Conservation (phyloP, 2,797 vertebrate species). For the Melopsittacus undulatus region DNA sequence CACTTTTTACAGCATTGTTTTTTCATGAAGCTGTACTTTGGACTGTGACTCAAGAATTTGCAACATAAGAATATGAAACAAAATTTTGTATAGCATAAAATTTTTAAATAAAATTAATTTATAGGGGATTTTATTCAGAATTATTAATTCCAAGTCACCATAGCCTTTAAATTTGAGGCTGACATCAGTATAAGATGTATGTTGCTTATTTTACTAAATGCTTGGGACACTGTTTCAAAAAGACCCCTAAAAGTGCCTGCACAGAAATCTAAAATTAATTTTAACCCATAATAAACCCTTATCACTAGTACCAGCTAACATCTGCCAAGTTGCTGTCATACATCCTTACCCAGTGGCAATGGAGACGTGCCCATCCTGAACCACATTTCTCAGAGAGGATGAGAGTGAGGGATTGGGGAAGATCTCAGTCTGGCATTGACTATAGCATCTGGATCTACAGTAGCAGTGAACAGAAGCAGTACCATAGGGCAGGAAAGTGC, state of each 20-base stretch:
- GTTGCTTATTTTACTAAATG: background rate
- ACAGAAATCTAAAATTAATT: background rate
- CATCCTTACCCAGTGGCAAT: background rate
- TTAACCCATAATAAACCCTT: background rate
- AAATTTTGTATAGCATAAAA: background rate
- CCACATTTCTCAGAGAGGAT: background rate
- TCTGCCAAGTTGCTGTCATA: fast-evolving
- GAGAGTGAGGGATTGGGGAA: fast-evolving
- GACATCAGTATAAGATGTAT: background rate
- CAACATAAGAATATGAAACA: background rate
- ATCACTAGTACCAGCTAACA: background rate
- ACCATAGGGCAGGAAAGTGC: fast-evolving
- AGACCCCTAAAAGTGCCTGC: background rate
- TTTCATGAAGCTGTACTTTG: background rate
- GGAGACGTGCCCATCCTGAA: background rate
- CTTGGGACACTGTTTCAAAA: background rate
- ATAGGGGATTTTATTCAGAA: background rate
- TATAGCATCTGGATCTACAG: background rate
- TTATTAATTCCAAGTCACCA: background rate
- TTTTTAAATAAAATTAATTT: background rate
- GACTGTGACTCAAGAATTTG: background rate
- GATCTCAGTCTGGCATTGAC: background rate
- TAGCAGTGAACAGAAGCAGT: background rate
- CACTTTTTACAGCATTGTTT: background rate
- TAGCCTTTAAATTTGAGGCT: background rate